phyloP scores from a whole-genome alignment of 2,797 vertebrate species.

The Ctenochaetus hawaiiensis region DNA sequence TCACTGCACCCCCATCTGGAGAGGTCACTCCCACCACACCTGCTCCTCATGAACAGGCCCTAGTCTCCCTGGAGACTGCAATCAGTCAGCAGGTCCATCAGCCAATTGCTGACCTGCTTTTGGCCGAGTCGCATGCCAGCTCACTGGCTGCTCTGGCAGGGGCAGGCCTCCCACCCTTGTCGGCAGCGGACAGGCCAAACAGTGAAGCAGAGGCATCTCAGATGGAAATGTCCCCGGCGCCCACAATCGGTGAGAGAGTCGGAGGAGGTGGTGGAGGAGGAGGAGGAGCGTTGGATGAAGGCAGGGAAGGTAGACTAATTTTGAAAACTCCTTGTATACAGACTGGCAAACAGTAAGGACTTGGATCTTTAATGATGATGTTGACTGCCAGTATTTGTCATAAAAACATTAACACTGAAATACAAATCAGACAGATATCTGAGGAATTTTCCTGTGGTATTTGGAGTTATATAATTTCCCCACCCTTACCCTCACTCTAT shows the following conservation, averaged over 20 bases:
- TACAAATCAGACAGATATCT: neutral
- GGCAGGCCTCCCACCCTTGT: constrained; percentile 87
- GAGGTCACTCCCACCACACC: constrained; percentile 90
- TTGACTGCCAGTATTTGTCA: neutral
- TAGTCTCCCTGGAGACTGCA: constrained; percentile 90
- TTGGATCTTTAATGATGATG: constrained; percentile 30
- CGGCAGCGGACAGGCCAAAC: constrained; percentile 86
- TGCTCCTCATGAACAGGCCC: constrained; percentile 87
- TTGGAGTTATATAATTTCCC: neutral
- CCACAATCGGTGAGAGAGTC: constrained; percentile 92
- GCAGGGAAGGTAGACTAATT: constrained; percentile 87
- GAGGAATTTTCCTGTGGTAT: neutral
- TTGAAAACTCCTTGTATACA: constrained; percentile 71
- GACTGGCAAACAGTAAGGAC: constrained; percentile 60
- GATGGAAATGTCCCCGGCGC: constrained; percentile 96
- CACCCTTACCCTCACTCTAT: fast-evolving
- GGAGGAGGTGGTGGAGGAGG: constrained; percentile 72
- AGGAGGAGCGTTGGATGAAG: constrained; percentile 86
- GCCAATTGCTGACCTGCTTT: constrained; percentile 87
- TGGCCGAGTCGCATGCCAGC: constrained; percentile 87
- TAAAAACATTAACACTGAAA: constrained; percentile 4
- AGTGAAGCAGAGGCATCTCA: constrained; percentile 92
- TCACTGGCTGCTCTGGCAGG: constrained; percentile 83
- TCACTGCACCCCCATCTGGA: constrained; percentile 90
- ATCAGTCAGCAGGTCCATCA: constrained; percentile 90